phyloP scores from a whole-genome alignment of 2,797 vertebrate genomes.

The Manis javanica region DNA sequence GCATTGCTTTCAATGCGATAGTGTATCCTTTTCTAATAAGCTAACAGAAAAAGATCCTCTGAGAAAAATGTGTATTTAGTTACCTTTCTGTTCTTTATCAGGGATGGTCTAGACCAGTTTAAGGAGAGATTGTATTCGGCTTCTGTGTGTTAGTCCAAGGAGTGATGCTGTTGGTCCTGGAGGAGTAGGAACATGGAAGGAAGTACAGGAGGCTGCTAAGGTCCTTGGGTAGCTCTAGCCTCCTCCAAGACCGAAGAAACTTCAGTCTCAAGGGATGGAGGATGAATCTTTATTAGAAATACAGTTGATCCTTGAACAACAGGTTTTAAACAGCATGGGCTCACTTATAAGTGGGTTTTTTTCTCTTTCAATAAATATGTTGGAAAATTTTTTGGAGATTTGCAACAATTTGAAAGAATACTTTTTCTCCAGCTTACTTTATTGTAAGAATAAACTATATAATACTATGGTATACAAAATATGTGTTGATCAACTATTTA shows the following conservation, averaged over 20 bases:
- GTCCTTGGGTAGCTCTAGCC: neutral
- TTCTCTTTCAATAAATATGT: no score
- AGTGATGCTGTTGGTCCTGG: neutral
- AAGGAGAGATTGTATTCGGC: neutral
- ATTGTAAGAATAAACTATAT: no score
- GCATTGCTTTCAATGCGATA: neutral
- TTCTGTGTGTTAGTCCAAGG: neutral
- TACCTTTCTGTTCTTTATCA: neutral
- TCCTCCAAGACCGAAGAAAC: neutral
- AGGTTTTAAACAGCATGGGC: no score
- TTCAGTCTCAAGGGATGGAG: conserved; percentile 26
- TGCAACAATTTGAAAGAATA: no score
- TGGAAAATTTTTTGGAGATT: no score
- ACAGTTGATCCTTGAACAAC: no score
- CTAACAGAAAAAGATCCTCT: neutral
- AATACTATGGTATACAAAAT: no score
- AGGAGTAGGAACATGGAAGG: neutral
- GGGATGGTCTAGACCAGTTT: neutral
- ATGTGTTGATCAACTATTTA: no score
- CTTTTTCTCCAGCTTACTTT: no score
- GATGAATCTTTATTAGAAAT: conserved; percentile 37
- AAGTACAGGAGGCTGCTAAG: neutral
- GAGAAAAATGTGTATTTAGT: neutral
- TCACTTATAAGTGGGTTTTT: no score
- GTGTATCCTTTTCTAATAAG: neutral